Base-by-base conservation (phyloP, 1,140 invertebrate genomes). In the Armadillidium nasatum region DNA sequence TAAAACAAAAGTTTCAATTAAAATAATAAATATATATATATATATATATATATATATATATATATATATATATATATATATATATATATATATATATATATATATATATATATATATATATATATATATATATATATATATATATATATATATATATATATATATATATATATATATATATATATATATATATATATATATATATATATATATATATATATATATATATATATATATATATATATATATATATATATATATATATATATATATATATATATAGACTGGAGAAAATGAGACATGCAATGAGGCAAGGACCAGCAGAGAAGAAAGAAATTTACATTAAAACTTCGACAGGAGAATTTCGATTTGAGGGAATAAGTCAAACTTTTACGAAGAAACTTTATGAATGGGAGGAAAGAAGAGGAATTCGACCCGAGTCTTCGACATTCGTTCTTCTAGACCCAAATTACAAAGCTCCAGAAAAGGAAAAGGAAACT, bases 321-420 rank as follows among this genome's bases (percentile, higher is more conserved):
- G 79, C 76, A 13, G 75, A 80, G 73, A 88, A 88, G 79, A 88
- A 90, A 81, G 91, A 94, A 68, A 89, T 94, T 21, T 85, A 93
- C 67, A 90, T 94, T 0, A 90, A 92, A 82, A 93, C 93, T 10
- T 90, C 92, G 0, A 91, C 89, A 0, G 92, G 93, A 10, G 90
- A 92, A 66, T 92, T 93, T 82, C 88, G 91, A 81, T 93, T 94
- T 81, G 90, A 93, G 86, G 93, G 93, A 0, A 93, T 94, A 77
- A 93, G 91, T 19, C 88, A 92, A 72, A 93, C 93, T 80, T 95
- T 95, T 83, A 94, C 92, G 0, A 90, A 92, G 50, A 94, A 94
- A 83, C 86, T 95, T 0, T 93, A 94, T 83, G 93, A 95, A 83
- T 95, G 94, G 94, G 94, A 96, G 83, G 93, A 93, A 78, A 90